Evolutionary conservation across 2,797 vertebrate genomes (phyloP), one percentile per base, ranked within the genome.

Genomic region (Tachyglossus aculeatus): DNA sequence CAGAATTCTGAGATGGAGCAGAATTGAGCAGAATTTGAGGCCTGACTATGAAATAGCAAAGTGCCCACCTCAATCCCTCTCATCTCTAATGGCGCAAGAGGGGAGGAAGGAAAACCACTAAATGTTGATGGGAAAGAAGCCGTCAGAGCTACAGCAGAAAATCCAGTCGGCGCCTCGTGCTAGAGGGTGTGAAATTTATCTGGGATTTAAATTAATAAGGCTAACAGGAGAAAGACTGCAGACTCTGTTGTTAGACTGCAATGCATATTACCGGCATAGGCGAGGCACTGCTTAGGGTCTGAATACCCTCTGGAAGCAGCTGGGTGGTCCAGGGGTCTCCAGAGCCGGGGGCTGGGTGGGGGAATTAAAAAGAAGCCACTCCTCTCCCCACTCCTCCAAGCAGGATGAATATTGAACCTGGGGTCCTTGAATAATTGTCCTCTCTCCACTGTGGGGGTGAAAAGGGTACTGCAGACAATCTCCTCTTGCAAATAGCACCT

Each of bases 401-500:
- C 80, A 82, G 86, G 70, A 86, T 76, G 85, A 90, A 89, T 93
- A 93, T 90, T 91, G 90, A 94, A 80, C 78, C 86, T 73, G 81
- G 63, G 66, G 86, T 89, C 80, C 63, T 89, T 90, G 87, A 90
- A 82, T 92, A 89, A 90, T 86, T 87, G 77, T 88, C 82, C 82
- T 77, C 86, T 76, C 82, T 71, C 65, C 66, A 57, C 86, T 81
- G 82, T 0, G 57, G 56, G 74, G 82, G 86, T 81, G 86, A 88
- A 74, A 88, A 83, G 88, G 81, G 55, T 74, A 79, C 77, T 79
- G 89, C 86, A 89, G 87, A 90, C 90, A 88, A 90, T 91, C 90
- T 86, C 91, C 71, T 78, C 89, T 90, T 94, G 93, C 91, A 90
- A 91, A 95, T 82, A 88, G 89, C 78, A 71, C 68, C 86, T 77